phyloP scores from a whole-genome alignment of 2,888 invertebrate genomes.

The Stratiomys singularior region DNA sequence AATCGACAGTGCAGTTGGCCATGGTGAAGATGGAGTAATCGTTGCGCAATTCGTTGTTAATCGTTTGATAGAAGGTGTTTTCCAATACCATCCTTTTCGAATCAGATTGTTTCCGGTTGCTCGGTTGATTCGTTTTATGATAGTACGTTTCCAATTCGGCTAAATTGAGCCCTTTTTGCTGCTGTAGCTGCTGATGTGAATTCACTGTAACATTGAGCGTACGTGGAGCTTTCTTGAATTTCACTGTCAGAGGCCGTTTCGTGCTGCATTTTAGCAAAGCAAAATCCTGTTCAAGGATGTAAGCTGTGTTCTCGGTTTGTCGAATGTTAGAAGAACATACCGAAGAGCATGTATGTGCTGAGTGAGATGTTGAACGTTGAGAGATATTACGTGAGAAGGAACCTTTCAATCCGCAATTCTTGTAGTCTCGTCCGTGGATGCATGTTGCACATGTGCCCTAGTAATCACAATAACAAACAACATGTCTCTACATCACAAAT shows the following conservation, averaged over 20 bases:
- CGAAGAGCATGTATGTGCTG: constrained; percentile 49
- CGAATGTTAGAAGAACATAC: constrained; percentile 48
- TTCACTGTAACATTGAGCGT: not conserved
- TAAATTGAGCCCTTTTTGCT: not conserved
- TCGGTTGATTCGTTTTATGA: not conserved
- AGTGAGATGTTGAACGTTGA: constrained; percentile 50
- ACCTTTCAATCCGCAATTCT: constrained; percentile 17
- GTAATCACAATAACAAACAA: constrained; percentile 50
- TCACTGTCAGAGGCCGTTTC: constrained; percentile 50
- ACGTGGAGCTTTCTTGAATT: constrained; percentile 44
- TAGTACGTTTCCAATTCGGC: constrained; percentile 12
- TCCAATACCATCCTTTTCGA: not conserved
- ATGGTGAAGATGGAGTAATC: constrained; percentile 28
- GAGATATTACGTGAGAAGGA: constrained; percentile 47
- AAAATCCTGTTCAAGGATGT: constrained; percentile 48
- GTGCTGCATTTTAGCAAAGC: constrained; percentile 45
- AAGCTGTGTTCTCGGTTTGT: constrained; percentile 41
- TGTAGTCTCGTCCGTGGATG: constrained; percentile 26
- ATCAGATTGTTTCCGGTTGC: not conserved
- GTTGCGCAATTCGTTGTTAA: constrained; percentile 13
- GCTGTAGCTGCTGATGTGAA: not conserved
- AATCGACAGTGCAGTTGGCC: constrained; percentile 21
- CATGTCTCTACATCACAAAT: constrained; percentile 52
- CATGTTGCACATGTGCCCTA: constrained; percentile 49
- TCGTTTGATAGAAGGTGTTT: not conserved